Base-by-base conservation (phyloP, 2,888 invertebrate genomes). In the Platerodrilus igneus region DNA sequence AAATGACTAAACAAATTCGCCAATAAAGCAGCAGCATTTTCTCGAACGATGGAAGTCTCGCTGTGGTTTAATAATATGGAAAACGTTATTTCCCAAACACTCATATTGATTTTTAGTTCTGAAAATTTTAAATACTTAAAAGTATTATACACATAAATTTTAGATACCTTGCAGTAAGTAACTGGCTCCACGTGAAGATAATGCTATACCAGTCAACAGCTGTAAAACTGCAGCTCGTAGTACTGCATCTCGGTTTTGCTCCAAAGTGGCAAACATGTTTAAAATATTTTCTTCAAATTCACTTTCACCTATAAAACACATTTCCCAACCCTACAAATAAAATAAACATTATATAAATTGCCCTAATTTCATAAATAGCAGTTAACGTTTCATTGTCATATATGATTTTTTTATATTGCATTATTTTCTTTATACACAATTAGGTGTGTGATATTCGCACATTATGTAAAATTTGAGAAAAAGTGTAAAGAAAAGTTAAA, bases 31-130 rank as follows among this genome's bases (percentile, higher is more conserved):
- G 73, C 73, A 7, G 75, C 75, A 55, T 76, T 72, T 58, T 77
- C 77, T 43, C 72, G 64, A 1, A 76, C 74, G 21, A 76, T 60
- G 49, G 69, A 71, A 1, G 76, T 69, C 58, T 77, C 77, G 17
- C 66, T 68, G 41, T 70, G 63, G 55, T 73, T 68, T 6, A 64
- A 51, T n/a, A 70, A 38, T 37, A 66, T 58, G n/a, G 48, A 42
- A 14, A 69, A 47, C n/a, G 59, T 50, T 10, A 60, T 48, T 37
- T 64, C 59, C 62, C 64, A 65, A 35, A 68, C 50, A 32, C 66
- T n/a, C n/a, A n/a, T n/a, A n/a, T n/a, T n/a, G n/a, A n/a, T n/a
- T n/a, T n/a, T n/a, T n/a, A n/a, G n/a, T n/a, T n/a, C n/a, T n/a
- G n/a, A n/a, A n/a, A n/a, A n/a, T n/a, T n/a, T n/a, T n/a, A n/a